These are phyloP conservation scores for Nemotelus pantherinus DNA, from an alignment of 2,888 invertebrate genomes.

Conservation along the genomic window DNA sequence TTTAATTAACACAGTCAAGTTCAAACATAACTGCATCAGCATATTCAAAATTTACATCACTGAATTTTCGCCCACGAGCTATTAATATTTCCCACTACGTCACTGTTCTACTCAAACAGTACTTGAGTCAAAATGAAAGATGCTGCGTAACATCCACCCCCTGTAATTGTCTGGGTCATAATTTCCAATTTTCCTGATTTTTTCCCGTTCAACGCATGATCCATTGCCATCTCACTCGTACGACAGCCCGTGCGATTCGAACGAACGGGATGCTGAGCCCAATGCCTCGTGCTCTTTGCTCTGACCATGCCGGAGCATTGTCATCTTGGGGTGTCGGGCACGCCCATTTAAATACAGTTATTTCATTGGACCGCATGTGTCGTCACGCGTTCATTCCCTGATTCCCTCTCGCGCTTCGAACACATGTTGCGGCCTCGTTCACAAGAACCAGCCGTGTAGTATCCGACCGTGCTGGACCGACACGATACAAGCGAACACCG, in stretches of 20 bases:
- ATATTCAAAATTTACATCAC: no score
- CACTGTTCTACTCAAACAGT: not conserved
- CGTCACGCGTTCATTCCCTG: constrained; percentile 52
- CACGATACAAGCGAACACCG: no score
- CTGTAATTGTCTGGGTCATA: constrained; percentile 30
- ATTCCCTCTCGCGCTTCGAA: constrained; percentile 43
- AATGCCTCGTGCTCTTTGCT: constrained; percentile 26
- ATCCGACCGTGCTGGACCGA: no score
- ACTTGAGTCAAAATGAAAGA: constrained; percentile 2
- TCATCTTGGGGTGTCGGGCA: constrained; percentile 60
- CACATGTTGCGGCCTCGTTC: constrained; percentile 30
- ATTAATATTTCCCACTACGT: not conserved
- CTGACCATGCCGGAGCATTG: constrained; percentile 40
- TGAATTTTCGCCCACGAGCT: not conserved
- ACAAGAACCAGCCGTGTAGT: not conserved
- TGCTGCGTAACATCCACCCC: constrained; percentile 28
- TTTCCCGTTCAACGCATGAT: constrained; percentile 30
- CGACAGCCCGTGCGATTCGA: not conserved
- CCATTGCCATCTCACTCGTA: constrained; percentile 11
- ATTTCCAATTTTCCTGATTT: constrained; percentile 26
- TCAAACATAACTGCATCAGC: no score
- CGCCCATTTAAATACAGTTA: constrained; percentile 66
- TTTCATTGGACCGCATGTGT: constrained; percentile 63
- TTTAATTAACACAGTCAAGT: no score
- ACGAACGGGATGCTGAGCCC: constrained; percentile 17